Evolutionary conservation across 2,113 vertebrate genomes (phyloP), one percentile per base, ranked within the genome.

Genomic region (Notothenia coriiceps): DNA sequence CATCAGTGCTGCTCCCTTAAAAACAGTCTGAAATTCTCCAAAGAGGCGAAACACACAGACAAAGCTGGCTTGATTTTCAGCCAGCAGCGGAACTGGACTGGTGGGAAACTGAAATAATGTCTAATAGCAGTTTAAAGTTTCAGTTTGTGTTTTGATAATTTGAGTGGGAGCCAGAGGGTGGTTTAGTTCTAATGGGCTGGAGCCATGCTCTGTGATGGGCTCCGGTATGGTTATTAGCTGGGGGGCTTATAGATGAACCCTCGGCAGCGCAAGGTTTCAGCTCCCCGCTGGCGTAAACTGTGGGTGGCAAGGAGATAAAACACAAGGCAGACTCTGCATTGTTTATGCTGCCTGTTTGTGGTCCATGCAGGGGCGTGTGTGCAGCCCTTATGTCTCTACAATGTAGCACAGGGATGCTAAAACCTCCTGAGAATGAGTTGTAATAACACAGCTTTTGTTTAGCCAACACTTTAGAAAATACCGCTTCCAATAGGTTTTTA

Each of bases 281-380:
- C 76, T 66, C 87, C 92, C 91, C 62, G 64, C 91, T 78, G 93
- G 77, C 22, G 73, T 70, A 81, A 91, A 89, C 92, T 88, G 93
- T 94, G 94, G 94, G 94, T 95, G 94, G 94, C 80, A 67, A 55
- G 47, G 73, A 92, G 91, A 92, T 94, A 92, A 94, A 95, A 91
- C 90, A 85, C 68, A 13, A 75, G 73, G 83, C 75, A 69, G 84
- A 60, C 87, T 44, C 71, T 1, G 70, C 57, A 14, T 82, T 94
- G 94, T 95, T 95, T 94, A 77, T 74, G 85, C 90, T 92, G 88
- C 76, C 89, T 93, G 86, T 94, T 94, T 94, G 90, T 91, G 85
- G 82, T 80, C 70, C 90, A 85, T 62, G 86, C 83, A 76, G 69
- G 64, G 77, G 72, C n/a, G 79, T 63, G 69, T 66, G 81, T 49